These are phyloP conservation scores for Achlya flavicornis DNA, from an alignment of 2,888 invertebrate species.

Conservation along the genomic window DNA sequence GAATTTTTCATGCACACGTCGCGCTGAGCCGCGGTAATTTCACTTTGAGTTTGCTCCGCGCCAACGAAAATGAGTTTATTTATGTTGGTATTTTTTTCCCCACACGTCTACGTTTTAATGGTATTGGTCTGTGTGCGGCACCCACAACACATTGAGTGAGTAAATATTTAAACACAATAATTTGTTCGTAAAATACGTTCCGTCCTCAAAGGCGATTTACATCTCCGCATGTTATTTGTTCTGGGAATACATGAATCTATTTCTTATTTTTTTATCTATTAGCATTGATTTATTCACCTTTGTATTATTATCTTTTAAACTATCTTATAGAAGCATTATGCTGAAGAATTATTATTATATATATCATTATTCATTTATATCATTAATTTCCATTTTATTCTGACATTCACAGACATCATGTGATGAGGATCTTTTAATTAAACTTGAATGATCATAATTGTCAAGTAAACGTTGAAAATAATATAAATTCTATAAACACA, in stretches of 20 bases:
- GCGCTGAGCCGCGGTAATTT: slow-evolving; percentile 76
- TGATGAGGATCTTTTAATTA: neutral
- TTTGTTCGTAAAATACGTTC: slow-evolving; percentile 50
- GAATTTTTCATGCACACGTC: slow-evolving; percentile 82
- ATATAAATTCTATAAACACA: neutral
- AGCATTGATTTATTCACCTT: neutral
- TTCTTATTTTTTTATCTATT: neutral
- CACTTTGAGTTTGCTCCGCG: slow-evolving; percentile 76
- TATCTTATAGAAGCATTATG: neutral
- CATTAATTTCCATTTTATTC: neutral
- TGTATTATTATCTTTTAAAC: neutral
- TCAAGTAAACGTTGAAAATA: slow-evolving; percentile 1
- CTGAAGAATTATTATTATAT: too few species aligned
- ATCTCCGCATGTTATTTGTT: slow-evolving; percentile 26
- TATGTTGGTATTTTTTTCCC: slow-evolving; percentile 63
- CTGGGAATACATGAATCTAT: slow-evolving; percentile 16
- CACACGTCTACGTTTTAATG: slow-evolving; percentile 56
- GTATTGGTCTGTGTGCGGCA: slow-evolving; percentile 42
- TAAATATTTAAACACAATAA: slow-evolving; percentile 61
- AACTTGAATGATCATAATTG: neutral
- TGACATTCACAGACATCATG: neutral
- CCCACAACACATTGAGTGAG: slow-evolving; percentile 52
- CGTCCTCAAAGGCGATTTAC: slow-evolving; percentile 32
- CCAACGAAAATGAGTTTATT: slow-evolving; percentile 74
- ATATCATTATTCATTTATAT: too few species aligned